These are phyloP conservation scores for Mobula hypostoma DNA, from an alignment of 2,113 vertebrate genomes.

Conservation along the genomic window DNA sequence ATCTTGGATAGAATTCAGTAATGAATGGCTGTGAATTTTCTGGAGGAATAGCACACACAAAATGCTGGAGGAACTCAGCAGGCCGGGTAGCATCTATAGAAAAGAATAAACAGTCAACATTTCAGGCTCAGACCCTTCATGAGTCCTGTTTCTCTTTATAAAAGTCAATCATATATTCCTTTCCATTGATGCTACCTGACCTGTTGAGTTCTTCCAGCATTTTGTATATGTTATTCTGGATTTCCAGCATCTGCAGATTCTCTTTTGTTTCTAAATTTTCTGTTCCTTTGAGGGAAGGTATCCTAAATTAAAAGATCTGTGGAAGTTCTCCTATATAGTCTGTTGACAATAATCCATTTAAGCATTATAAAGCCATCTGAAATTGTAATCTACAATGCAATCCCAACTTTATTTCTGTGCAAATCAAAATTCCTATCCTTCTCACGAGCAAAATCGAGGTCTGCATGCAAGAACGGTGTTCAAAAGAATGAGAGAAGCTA, in stretches of 20 bases:
- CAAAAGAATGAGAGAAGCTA: not conserved
- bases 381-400: not conserved
- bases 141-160: too few relatives aligned
- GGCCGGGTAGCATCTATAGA: too few relatives aligned
- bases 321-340: not conserved
- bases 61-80: too few relatives aligned
- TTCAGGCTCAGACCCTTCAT: too few relatives aligned
- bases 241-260: too few relatives aligned
- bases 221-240: too few relatives aligned
- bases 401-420: not conserved
- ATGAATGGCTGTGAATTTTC: not conserved
- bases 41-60: too few relatives aligned
- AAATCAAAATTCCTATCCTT: not conserved
- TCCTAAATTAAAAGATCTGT: not conserved
- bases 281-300: not conserved
- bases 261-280: not conserved
- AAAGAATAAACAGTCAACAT: too few relatives aligned
- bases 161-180: too few relatives aligned
- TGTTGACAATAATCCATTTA: not conserved
- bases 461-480: not conserved
- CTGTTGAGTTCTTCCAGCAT: too few relatives aligned
- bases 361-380: not conserved
- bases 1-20: not conserved
- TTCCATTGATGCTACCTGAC: too few relatives aligned
- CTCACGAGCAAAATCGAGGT: not conserved